Base-by-base conservation (phyloP, 2,113 vertebrate genomes). In the Microcebus murinus region DNA sequence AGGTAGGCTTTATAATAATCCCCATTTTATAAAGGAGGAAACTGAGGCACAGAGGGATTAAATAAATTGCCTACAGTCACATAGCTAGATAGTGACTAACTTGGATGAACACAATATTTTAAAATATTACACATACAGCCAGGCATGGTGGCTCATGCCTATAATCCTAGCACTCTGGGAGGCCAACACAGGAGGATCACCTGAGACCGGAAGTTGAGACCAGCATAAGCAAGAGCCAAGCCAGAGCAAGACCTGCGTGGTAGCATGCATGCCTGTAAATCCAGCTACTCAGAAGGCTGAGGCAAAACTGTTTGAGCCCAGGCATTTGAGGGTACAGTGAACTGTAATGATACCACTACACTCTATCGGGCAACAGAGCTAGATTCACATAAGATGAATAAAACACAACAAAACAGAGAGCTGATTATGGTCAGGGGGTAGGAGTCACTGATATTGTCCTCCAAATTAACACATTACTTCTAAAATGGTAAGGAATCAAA, bases 401-500 rank as follows among this genome's bases (percentile, higher is more conserved):
- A 89, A 95, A 61, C 4, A 92, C 3, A 61, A 80, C 50, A 88
- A 95, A 95, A 85, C 12, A 50, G 23, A 94, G 9, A 96, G 61
- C 8, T 79, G 29, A 55, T 34, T 77, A 81, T 39, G 1, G 27
- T 59, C 84, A 59, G 27, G 45, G 45, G 1, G 23, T 7, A 83
- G 27, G 25, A 90, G 23, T 89, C 73, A 82, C 25, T 61, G 71
- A 34, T n/a, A 67, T 39, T 86, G 93, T 89, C 83, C 87, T 86
- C 68, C 73, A 34, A 91, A 39, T 52, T 89, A 95, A 81, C 6
- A 21, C 45, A 57, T 70, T 61, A 80, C 17, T 90, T 93, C 48
- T 52, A 89, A 20, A 91, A 86, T 50, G 23, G 25, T 17, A 91
- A 93, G 27, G 52, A 85, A n/a, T 85, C 39, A 96, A 87, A 96